Percentiles rank a stretch among this genome's conserved stretches.
Evolutionary conservation across 2,888 invertebrate species (phyloP).

Genomic region (Nebria brevicollis): DNA sequence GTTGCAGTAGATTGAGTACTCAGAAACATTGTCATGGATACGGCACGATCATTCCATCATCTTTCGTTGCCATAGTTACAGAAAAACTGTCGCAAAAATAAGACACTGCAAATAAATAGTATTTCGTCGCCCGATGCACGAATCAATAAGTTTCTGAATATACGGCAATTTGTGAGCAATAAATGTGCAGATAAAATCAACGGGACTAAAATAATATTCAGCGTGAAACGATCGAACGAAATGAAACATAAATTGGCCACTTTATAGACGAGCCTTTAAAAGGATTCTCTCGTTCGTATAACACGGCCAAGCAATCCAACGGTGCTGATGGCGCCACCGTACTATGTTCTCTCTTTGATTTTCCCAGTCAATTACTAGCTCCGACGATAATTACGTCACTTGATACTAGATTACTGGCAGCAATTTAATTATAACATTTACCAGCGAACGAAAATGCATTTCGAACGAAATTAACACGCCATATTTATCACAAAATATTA

Average conservation of each 20-base stretch:
- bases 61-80: conserved; percentile 24
- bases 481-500: no score
- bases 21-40: conserved; percentile 53
- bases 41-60: conserved; percentile 51
- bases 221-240: background rate
- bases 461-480: background rate
- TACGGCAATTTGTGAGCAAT: no score
- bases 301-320: background rate
- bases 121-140: no score
- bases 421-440: conserved; percentile 34
- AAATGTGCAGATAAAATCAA: no score
- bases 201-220: no score
- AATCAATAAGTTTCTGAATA: no score
- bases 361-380: conserved; percentile 29
- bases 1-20: conserved; percentile 50
- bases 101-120: no score
- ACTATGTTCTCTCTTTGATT: conserved; percentile 19
- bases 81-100: conserved; percentile 20
- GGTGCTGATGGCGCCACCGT: background rate
- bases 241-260: background rate
- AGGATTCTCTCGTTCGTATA: conserved; percentile 26
- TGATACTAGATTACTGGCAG: conserved; percentile 40
- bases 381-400: conserved; percentile 44
- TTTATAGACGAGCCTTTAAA: conserved; percentile 11
- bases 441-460: background rate